phyloP scores from a whole-genome alignment of 1,140 invertebrate species.

The Forficula auricularia region DNA sequence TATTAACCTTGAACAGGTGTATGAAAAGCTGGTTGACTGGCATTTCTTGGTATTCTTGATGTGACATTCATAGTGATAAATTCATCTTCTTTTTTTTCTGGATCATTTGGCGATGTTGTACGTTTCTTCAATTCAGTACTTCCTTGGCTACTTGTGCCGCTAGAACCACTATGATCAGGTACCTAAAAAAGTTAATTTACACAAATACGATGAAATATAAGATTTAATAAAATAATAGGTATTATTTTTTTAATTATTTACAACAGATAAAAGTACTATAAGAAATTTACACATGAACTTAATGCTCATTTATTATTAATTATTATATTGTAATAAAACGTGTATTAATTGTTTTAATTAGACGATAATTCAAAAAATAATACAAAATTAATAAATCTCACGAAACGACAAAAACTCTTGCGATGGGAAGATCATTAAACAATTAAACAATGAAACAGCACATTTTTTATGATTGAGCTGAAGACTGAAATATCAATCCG shows the following conservation, averaged over 20 bases:
- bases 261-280: neutral
- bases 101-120: constrained; percentile 5
- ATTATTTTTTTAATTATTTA: neutral
- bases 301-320: too few species aligned
- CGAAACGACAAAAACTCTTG: too few species aligned
- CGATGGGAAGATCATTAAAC: too few species aligned
- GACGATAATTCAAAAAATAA: too few species aligned
- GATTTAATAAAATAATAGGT: neutral
- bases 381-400: too few species aligned
- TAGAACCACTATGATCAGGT: constrained; percentile 39
- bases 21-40: constrained; percentile 68
- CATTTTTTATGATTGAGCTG: too few species aligned
- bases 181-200: too few species aligned
- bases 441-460: too few species aligned
- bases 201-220: neutral
- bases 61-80: constrained; percentile 19
- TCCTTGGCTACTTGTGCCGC: constrained; percentile 30
- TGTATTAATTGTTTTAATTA: too few species aligned
- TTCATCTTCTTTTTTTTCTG: constrained; percentile 25
- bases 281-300: too few species aligned
- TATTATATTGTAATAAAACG: too few species aligned
- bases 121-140: constrained; percentile 16
- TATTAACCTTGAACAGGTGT: constrained; percentile 39
- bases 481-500: too few species aligned
- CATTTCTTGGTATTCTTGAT: constrained; percentile 51